These are phyloP conservation scores for Rotaria socialis DNA, from an alignment of 2,888 invertebrate genomes.

Conservation along the genomic window DNA sequence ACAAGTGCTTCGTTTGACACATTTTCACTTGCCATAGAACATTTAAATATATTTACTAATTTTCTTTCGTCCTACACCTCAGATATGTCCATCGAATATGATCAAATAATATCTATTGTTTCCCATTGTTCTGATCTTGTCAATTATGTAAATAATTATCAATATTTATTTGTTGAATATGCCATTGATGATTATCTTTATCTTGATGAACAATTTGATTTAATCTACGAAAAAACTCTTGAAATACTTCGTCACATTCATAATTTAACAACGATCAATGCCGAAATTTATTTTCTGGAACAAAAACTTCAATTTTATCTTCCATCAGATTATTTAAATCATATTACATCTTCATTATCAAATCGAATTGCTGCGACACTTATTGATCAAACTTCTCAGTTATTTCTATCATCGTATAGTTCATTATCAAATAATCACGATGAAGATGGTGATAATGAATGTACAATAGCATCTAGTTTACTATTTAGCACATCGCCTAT, in stretches of 20 bases:
- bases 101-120: not conserved
- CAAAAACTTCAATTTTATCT: not conserved
- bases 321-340: not conserved
- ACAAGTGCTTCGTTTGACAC: not conserved
- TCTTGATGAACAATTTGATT: not conserved
- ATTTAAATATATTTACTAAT: not conserved
- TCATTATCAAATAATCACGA: not conserved
- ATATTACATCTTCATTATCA: not conserved
- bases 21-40: not conserved
- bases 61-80: not conserved
- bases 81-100: not conserved
- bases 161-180: conserved; percentile 5
- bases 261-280: not conserved
- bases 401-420: not conserved
- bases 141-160: not conserved
- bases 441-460: not conserved
- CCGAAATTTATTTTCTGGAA: not conserved
- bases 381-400: not conserved
- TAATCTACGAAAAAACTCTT: not conserved
- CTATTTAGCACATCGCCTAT: not conserved
- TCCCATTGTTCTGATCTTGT: not conserved
- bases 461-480: not conserved
- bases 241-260: not conserved
- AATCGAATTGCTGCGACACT: not conserved
- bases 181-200: not conserved